A percentile compares a stretch with the other conserved stretches of the same genome.
Conservation (phyloP, 2,113 vertebrate genomes). For the Mastomys natalensis region DNA sequence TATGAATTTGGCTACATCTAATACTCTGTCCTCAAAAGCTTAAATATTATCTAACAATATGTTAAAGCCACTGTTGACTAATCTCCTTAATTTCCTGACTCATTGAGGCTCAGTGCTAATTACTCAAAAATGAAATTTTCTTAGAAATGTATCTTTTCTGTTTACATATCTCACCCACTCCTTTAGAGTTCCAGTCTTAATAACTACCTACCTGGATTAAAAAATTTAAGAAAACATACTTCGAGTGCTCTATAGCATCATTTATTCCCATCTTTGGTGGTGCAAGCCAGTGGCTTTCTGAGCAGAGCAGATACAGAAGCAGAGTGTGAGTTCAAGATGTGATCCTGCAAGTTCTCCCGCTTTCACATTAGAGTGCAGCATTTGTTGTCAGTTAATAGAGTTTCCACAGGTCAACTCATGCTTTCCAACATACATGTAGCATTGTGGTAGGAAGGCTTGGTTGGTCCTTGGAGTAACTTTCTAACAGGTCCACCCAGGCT, state of each 20-base stretch:
- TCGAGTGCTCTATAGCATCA: background rate
- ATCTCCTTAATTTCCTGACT: background rate
- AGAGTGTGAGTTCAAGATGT: background rate
- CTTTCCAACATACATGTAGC: background rate
- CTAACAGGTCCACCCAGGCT: accelerated
- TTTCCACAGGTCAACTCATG: background rate
- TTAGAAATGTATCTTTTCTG: background rate
- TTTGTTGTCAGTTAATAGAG: background rate
- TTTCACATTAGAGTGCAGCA: background rate
- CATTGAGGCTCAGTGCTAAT: background rate
- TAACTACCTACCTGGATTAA: background rate
- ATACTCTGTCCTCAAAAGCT: background rate
- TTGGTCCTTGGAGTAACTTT: background rate
- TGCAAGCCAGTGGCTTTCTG: background rate
- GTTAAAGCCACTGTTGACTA: background rate
- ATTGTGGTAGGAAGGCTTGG: too few relatives aligned
- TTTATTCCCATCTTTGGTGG: background rate
- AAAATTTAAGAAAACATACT: too few relatives aligned
- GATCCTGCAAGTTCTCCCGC: background rate
- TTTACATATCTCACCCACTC: background rate
- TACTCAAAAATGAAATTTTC: background rate
- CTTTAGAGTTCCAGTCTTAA: background rate
- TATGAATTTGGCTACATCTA: background rate
- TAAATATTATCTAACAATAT: background rate
- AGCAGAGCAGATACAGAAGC: background rate